Base-by-base conservation (phyloP, 2,113 vertebrate species). In the Desmodus rotundus region DNA sequence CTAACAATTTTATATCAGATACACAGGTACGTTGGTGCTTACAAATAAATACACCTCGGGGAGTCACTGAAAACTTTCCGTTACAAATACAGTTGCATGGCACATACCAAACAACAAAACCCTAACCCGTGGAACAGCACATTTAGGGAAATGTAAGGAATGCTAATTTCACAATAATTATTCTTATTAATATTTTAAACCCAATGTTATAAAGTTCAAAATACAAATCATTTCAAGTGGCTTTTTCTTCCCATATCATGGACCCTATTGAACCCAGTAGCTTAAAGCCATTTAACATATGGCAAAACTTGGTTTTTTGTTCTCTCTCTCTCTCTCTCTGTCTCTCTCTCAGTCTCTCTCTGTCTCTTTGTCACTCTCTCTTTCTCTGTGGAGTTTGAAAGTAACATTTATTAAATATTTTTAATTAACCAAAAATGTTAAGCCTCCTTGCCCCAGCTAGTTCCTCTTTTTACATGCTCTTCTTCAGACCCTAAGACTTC, bases 1-100 rank as follows among this genome's bases (percentile, higher is more conserved):
- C 47, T 96, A 96, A 68, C 9, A 73, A 65, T 97, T 95, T 96
- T 97, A 54, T 82, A 65, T 77, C 6, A 67, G 78, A 45, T 93
- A 58, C 41, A 89, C 52, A 81, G 50, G 45, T 95, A 93, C 85
- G 86, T 88, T 16, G 91, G 28, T 94, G 16, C 31, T 95, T 93
- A 16, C 63, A 94, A 92, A 92, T 89, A 56, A 92, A 92, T 86
- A 50, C 1, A 45, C 41, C 72, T 43, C 31, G n/a, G 58, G 19
- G 38, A 77, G 43, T 88, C 36, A 47, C n/a, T 94, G 85, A 90
- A 41, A 92, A 85, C 92, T 87, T 50, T 96, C 67, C 92, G n/a
- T 67, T 95, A n/a, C 93, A 93, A 87, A 88, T 61, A 36, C 0
- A 70, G 47, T 31, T 50, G 67, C 15, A 70, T 72, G 50, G 11